These are phyloP conservation scores for Ruditapes philippinarum DNA, from an alignment of 1,140 invertebrate genomes.

Conservation along the genomic window DNA sequence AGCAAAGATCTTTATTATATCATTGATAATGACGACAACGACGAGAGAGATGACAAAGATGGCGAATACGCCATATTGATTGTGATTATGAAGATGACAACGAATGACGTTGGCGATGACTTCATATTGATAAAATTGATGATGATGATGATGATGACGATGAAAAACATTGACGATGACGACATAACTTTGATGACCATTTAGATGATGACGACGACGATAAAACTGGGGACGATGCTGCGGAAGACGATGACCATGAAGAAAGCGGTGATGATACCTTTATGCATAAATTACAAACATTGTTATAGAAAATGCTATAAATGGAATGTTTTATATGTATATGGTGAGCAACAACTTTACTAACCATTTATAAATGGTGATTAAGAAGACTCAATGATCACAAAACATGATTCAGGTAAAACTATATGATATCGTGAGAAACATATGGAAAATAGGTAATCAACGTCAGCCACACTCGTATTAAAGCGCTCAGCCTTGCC, in stretches of 20 bases:
- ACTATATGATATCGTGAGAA: too few species aligned
- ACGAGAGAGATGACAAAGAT: background rate
- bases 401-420: too few species aligned
- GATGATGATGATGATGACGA: background rate
- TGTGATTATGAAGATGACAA: too few species aligned
- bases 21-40: background rate
- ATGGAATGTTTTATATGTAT: too few species aligned
- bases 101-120: background rate
- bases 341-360: too few species aligned
- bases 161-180: slow-evolving; percentile 4
- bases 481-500: too few species aligned
- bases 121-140: slow-evolving; percentile 6
- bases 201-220: background rate
- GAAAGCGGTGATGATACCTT: background rate
- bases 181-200: background rate
- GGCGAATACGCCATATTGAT: background rate
- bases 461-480: too few species aligned
- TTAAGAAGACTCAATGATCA: too few species aligned
- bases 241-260: slow-evolving; percentile 5
- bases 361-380: too few species aligned
- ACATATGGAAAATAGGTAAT: too few species aligned
- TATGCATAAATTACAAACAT: too few species aligned
- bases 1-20: background rate
- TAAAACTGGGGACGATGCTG: background rate
- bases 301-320: too few species aligned